Base-by-base conservation (phyloP, 2,797 vertebrate genomes). In the Gastrophryne carolinensis region DNA sequence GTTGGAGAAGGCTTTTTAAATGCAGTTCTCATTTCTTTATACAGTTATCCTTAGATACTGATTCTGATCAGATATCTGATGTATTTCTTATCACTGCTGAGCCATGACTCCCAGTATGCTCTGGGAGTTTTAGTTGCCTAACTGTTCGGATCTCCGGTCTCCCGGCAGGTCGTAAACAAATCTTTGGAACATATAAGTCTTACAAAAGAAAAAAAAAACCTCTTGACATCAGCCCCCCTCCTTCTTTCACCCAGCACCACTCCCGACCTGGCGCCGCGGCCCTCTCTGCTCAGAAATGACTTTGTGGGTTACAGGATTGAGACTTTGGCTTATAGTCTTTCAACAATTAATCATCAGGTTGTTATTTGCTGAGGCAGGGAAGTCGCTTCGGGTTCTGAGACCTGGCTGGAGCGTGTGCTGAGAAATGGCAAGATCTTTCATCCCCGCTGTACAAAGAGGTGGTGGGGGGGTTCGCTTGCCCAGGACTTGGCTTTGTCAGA, bases 301-400 rank as follows among this genome's bases (percentile, higher is more conserved):
- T 71, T 63, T 72, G 39, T 60, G 56, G 54, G 29, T 50, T 61
- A 17, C 41, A 34, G 23, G 15, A 37, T 30, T 35, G 26, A 37
- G 56, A 39, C 53, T 39, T 49, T 56, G 29, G 63, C 29, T 61
- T 53, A 58, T 60, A 65, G 12, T 67, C 63, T 52, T 66, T 68
- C 73, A 61, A 60, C 64, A 75, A 75, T 75, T 60, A 75, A 67
- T 75, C 73, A 75, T 75, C 53, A 39, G 21, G 30, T 56, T 74
- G 73, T 49, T 50, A 68, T 68, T 30, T 68, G 63, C 29, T 60
- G 39, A 68, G 47, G 44, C n/a, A 61, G 44, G 32, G 54, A 56
- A 30, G 53, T 24, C 34, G 30, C 11, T 58, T 52, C 29, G 17
- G 15, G 10, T 68, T 32, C 41, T 39, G 15, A 75, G 54, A 75